Evolutionary conservation across 2,797 vertebrate species (phyloP), one percentile per base, ranked within the genome.

Genomic region (Xenops minutus): DNA sequence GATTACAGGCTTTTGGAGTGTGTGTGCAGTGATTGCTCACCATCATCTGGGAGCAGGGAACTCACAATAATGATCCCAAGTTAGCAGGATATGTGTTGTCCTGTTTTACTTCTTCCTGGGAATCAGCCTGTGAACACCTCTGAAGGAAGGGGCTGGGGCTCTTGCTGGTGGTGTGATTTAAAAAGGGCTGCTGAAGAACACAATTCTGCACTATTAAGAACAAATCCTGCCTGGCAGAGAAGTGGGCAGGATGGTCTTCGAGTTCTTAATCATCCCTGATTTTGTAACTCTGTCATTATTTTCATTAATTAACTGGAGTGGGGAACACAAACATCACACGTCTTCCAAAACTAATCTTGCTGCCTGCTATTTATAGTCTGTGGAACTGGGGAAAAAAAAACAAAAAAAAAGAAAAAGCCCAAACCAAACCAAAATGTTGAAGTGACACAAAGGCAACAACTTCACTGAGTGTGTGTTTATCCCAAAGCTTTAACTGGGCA

Each of bases 331-430:
- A 88, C 76, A 92, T 61, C 90, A 46, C 64, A 17, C 16, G 26
- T 62, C 41, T 96, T 96, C 86, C 85, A 94, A 90, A 95, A 90
- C 56, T 79, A 49, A 15, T 46, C 23, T 88, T 74, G 58, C 23
- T 68, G 62, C 88, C 92, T 96, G 73, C 63, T 88, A 36, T 91
- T 96, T 49, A 90, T n/a, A 95, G 91, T 84, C 61, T 89, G 88
- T 88, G 85, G 54, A 63, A 55, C 43, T 69, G 29, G 39, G n/a
- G n/a, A n/a, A n/a, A n/a, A n/a, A 16, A 16, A 41, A 15, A 16
- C 13, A 22, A 26, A 26, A 27, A 22, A 58, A 59, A 27, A 23
- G 8, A 59, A 84, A 66, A 26, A 78, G 21, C 67, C 5, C 36
- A 5, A 77, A 87, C 7, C 52, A 36, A 88, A 37, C 18, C 32